Base-by-base conservation (phyloP, 2,888 invertebrate species). In the Drosophila rubida region DNA sequence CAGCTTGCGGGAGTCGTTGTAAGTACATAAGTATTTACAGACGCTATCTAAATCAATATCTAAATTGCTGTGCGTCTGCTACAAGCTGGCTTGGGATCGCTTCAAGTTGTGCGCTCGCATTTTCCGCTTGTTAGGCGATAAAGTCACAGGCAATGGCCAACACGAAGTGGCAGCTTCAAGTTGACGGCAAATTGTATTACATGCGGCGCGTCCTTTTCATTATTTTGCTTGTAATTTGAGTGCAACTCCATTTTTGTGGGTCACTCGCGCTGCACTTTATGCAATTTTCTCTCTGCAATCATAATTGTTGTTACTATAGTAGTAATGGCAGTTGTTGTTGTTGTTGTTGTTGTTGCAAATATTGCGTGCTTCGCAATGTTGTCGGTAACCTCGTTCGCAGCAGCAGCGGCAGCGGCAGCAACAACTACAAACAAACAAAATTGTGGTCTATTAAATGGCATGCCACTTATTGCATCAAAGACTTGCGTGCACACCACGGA, bases 11-110 rank as follows among this genome's bases (percentile, higher is more conserved):
- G n/a, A n/a, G n/a, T n/a, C n/a, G n/a, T n/a, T n/a, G n/a, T 35
- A 44, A 68, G 53, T 49, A 49, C 60, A 67, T 61, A 61, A 68
- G 68, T 45, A 68, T 68, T 67, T 51, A 61, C 62, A 60, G 61
- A 45, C 64, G 77, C 77, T 78, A 77, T 78, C 78, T 74, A 77
- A 78, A 80, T 78, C 78, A 80, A 80, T 78, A 80, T 77, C 80
- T 80, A 80, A 78, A 78, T 78, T 80, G 80, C 78, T 64, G 59
- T 66, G 70, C 77, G 22, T 44, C 44, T 23, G n/a, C 2, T 4
- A 11, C 23, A 22, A 65, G 58, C 37, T 44, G 58, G 44, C 8
- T 37, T 54, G 42, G 25, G 41, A 9, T 54, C 44, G 27, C 44
- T 37, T 37, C 35, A 37, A 37, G 14, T 37, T 37, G 80, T 35